These are phyloP conservation scores for Oryzias javanicus DNA, from an alignment of 2,113 vertebrate genomes.

Conservation along the genomic window DNA sequence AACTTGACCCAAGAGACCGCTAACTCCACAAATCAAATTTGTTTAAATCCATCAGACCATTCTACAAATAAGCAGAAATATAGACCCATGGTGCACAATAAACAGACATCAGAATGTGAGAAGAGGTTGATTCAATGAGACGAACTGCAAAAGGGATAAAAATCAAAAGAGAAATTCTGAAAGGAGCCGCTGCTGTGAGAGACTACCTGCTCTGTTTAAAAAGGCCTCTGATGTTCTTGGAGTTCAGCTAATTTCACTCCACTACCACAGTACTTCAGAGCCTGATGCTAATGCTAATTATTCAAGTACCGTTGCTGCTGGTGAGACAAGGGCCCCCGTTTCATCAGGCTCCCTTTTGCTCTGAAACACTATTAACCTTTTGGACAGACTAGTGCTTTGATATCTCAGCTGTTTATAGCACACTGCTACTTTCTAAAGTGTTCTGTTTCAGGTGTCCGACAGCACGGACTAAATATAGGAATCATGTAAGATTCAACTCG, in stretches of 20 bases:
- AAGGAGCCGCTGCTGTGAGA: neutral
- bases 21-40: too few species aligned
- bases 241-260: neutral
- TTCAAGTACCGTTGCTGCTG: constrained; percentile 6
- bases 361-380: constrained; percentile 66
- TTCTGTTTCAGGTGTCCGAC: constrained; percentile 60
- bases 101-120: neutral
- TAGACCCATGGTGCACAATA: too few species aligned
- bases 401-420: constrained; percentile 62
- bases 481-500: constrained; percentile 51
- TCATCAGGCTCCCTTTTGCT: constrained; percentile 47
- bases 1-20: too few species aligned
- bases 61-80: too few species aligned
- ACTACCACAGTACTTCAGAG: constrained; percentile 21
- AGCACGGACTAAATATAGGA: constrained; percentile 63
- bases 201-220: neutral
- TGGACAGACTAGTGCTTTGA: constrained; percentile 47
- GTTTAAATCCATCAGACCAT: too few species aligned
- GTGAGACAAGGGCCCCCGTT: constrained; percentile 26
- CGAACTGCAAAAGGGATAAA: too few species aligned
- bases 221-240: constrained; percentile 5
- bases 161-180: neutral
- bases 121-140: neutral
- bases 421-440: constrained; percentile 40
- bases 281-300: constrained; percentile 38